Conservation (phyloP, 1,140 invertebrate genomes). For the Tribolium madens region DNA sequence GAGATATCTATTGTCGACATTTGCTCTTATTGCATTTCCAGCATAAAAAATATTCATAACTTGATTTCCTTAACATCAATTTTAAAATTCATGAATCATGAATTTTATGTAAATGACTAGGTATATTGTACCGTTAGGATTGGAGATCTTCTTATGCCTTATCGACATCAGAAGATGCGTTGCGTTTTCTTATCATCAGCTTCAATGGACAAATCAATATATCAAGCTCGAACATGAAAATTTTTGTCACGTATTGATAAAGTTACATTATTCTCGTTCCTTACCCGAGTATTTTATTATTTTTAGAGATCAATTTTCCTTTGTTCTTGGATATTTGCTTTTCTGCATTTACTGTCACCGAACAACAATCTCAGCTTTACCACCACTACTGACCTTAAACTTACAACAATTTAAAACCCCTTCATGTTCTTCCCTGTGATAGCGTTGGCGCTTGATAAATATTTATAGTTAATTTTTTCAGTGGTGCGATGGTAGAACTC, state of each 20-base stretch:
- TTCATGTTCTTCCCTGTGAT: not conserved
- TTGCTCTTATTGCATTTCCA: constrained; percentile 46
- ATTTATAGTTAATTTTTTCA: constrained; percentile 33
- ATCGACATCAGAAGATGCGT: constrained; percentile 46
- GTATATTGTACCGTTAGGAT: constrained; percentile 47
- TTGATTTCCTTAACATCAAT: constrained; percentile 49
- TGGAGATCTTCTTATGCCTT: constrained; percentile 47
- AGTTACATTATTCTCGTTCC: constrained; percentile 45
- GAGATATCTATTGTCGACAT: constrained; percentile 37
- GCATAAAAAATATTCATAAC: constrained; percentile 49
- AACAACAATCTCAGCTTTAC: constrained; percentile 32
- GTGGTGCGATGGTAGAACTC: constrained; percentile 3
- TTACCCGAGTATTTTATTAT: constrained; percentile 38
- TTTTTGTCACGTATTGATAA: constrained; percentile 48
- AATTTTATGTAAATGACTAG: constrained; percentile 50
- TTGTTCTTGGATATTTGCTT: constrained; percentile 37
- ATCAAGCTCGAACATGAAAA: constrained; percentile 42
- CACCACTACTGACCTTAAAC: constrained; percentile 19
- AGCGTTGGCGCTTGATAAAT: constrained; percentile 8
- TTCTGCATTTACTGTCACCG: constrained; percentile 35
- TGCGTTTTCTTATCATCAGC: constrained; percentile 45
- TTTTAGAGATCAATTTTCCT: constrained; percentile 37
- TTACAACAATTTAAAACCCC: constrained; percentile 1
- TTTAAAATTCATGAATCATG: constrained; percentile 50
- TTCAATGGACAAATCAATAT: constrained; percentile 50